Evolutionary conservation across 2,113 vertebrate species (phyloP).

Genomic region (Motacilla alba): DNA sequence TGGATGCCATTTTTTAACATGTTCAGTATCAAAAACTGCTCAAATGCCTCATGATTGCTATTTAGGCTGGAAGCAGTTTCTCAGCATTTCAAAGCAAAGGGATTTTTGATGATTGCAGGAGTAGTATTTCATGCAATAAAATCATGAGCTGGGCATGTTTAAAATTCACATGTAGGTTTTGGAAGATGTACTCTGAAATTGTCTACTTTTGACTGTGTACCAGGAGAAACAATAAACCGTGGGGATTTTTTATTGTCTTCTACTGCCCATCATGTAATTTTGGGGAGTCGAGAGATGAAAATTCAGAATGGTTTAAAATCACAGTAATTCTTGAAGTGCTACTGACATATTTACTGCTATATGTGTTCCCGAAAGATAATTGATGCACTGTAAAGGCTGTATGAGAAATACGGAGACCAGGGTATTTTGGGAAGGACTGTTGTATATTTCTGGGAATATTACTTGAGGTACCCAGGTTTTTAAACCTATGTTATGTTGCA

Average conservation of each 20-base stretch:
- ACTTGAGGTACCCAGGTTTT: not conserved
- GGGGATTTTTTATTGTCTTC: not conserved
- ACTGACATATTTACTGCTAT: not conserved
- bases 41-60: conserved; percentile 25
- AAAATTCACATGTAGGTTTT: not conserved
- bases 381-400: not conserved
- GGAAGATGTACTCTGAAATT: not conserved
- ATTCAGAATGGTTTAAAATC: not conserved
- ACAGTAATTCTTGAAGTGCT: not conserved
- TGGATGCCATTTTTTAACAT: conserved; percentile 50
- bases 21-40: conserved; percentile 23
- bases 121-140: not conserved
- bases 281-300: not conserved
- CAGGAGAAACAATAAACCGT: not conserved
- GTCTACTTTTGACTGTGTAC: not conserved
- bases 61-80: conserved; percentile 41
- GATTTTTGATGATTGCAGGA: not conserved
- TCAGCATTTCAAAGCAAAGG: conserved; percentile 13
- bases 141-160: not conserved
- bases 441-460: not conserved
- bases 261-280: not conserved
- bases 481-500: not conserved
- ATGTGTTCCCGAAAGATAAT: not conserved
- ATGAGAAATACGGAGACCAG: not conserved
- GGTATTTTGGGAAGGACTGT: not conserved